Conservation (phyloP, 2,113 vertebrate genomes). For the Cairina moschata region DNA sequence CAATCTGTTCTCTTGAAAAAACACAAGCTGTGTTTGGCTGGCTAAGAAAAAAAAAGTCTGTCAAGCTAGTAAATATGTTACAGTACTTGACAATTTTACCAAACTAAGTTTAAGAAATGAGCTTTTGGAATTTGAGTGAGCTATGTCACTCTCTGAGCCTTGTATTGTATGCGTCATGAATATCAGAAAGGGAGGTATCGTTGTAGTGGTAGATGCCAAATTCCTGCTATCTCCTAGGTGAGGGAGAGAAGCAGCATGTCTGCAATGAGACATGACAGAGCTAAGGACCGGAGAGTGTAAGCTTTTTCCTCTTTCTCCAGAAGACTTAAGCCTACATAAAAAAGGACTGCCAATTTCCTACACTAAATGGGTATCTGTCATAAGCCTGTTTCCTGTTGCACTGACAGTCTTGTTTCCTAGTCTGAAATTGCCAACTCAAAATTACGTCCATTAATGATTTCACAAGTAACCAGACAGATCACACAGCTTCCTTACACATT, state of each 20-base stretch:
- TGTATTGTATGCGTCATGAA: background rate
- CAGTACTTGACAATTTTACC: conserved; percentile 62
- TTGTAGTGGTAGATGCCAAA: background rate
- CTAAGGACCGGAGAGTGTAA: background rate
- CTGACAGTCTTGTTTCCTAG: background rate
- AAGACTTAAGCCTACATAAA: background rate
- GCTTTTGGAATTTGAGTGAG: background rate
- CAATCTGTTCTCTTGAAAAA: conserved; percentile 74
- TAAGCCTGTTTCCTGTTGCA: background rate
- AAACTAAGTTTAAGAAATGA: conserved; percentile 1
- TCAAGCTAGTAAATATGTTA: conserved; percentile 69
- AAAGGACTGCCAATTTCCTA: background rate
- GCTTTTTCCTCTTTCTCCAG: background rate
- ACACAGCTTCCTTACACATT: background rate
- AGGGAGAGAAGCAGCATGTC: background rate
- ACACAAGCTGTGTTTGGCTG: conserved; percentile 77
- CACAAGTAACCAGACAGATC: background rate
- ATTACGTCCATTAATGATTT: background rate
- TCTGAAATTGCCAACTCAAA: background rate
- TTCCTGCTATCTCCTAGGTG: background rate
- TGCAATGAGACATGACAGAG: background rate
- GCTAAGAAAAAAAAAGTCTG: conserved; percentile 70
- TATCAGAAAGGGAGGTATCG: background rate
- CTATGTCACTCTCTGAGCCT: background rate
- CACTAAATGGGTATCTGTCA: background rate